Base-by-base conservation (phyloP, 2,113 vertebrate genomes). In the Microtus oregoni region DNA sequence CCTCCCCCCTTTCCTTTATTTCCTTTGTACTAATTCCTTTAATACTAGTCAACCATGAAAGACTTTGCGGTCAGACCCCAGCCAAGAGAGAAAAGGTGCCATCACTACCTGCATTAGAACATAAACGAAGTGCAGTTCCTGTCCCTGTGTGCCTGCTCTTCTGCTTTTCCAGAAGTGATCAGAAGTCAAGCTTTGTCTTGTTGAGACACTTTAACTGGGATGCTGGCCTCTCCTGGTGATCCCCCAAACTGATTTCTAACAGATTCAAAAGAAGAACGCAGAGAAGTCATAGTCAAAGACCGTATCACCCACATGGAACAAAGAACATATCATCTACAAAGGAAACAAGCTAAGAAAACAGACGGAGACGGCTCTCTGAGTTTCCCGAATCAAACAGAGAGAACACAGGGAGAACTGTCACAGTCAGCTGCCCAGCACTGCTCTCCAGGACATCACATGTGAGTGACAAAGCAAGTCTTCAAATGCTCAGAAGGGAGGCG, bases 291-390 rank as follows among this genome's bases (percentile, higher is more conserved):
- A 15, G 38, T 30, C 10, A 15, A 30, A 2, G 3, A 67, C 55
- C 14, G 5, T 1, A 30, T 67, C 82, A 41, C 41, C 32, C 4
- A 24, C 26, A 5, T 13, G 15, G 26, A 86, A 47, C 58, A 68
- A 35, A 28, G 8, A 68, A 0, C 35, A 32, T 6, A 6, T 12
- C 28, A 8, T 28, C 20, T 61, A 44, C 30, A 28, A 0, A 35
- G 47, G 41, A 70, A 44, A 50, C 26, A 30, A 68, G 63, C 9
- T 19, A 86, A 86, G 63, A 47, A 78, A 19, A 0, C 44, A 70
- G 30, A 70, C 2, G 0, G 30, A 24, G 7, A 12, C 7, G 7
- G 38, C 24, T 30, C 24, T 65, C 24, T 4, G 1, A 10, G 13
- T 38, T 28, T 63, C 22, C 58, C 2, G 22, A 2, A 44, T 26